These are phyloP conservation scores for Laticauda laticaudata DNA, from an alignment of 2,113 vertebrate species.

Conservation along the genomic window DNA sequence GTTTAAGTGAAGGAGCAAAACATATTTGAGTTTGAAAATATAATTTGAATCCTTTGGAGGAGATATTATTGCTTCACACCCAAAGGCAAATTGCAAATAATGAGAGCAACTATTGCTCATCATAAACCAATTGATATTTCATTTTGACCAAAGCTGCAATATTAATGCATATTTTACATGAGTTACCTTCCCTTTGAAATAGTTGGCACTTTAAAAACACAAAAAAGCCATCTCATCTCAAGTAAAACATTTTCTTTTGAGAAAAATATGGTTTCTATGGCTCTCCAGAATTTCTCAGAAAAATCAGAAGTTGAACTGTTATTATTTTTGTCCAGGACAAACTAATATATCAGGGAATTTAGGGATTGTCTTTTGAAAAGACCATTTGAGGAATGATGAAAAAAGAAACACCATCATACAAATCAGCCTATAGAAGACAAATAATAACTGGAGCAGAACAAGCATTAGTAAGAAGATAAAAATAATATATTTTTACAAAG, in stretches of 20 bases:
- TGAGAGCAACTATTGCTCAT: neutral
- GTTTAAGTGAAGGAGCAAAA: slow-evolving; percentile 12
- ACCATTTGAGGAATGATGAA: neutral
- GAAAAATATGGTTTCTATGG: neutral
- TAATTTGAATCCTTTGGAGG: slow-evolving; percentile 8
- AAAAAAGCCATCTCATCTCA: neutral
- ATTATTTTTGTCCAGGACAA: neutral
- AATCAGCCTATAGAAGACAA: neutral
- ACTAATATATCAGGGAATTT: neutral
- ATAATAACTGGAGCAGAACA: neutral
- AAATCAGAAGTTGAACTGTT: neutral
- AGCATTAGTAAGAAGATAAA: neutral
- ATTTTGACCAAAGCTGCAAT: neutral
- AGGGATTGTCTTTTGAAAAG: neutral
- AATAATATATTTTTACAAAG: neutral
- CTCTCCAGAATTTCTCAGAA: neutral
- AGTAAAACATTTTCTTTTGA: neutral
- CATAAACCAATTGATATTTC: neutral
- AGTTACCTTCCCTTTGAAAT: neutral
- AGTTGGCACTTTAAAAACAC: neutral
- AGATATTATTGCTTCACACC: slow-evolving; percentile 8
- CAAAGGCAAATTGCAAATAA: slow-evolving; percentile 38
- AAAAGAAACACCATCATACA: neutral
- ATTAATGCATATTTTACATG: neutral
- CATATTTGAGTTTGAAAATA: slow-evolving; percentile 20